Base-by-base conservation (phyloP, 2,113 vertebrate species). In the Triplophysa rosa region DNA sequence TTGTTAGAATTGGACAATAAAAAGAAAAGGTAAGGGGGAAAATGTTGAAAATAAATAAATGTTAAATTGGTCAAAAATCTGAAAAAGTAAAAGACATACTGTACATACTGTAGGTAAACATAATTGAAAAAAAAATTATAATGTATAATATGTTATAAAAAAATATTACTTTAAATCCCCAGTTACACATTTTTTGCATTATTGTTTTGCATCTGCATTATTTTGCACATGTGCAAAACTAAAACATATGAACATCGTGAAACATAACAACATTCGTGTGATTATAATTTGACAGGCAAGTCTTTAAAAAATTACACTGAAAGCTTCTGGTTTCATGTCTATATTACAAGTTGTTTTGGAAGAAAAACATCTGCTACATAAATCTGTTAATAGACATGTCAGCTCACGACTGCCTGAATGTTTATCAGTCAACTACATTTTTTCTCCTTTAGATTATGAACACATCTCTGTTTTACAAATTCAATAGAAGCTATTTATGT, bases 1-100 rank as follows among this genome's bases (percentile, higher is more conserved):
- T 23, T 81, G 19, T 61, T 10, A 21, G 13, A 67, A 64, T 56
- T 33, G 71, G n/a, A 77, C 62, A 12, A 56, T 58, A 45, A 26
- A 16, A 80, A 33, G 52, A 40, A 33, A 17, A 37, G 1, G 42
- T 45, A 17, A 3, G 0, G 3, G 11, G 19, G 40, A 59, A 58
- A 2, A 26, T 47, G 12, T 24, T 52, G 14, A 52, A 4, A 4
- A 49, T 13, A 12, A 7, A 17, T 52, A 52, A 1, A 52, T 52
- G 2, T 42, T 42, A 42, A 10, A 42, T 42, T 42, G 40, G 8
- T 42, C 40, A 42, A 42, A 52, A 14, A 52, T 14, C 4, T 52
- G 29, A 29, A 49, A 13, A 13, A 3, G 45, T 47, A 47, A 13
- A 14, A 2, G 12, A 47, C 2, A 47, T 13, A 10, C n/a, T n/a